A percentile compares a stretch with the other conserved stretches of the same genome.
Conservation (phyloP, 1,140 invertebrate genomes). For the Aphelenchoides avenae region DNA sequence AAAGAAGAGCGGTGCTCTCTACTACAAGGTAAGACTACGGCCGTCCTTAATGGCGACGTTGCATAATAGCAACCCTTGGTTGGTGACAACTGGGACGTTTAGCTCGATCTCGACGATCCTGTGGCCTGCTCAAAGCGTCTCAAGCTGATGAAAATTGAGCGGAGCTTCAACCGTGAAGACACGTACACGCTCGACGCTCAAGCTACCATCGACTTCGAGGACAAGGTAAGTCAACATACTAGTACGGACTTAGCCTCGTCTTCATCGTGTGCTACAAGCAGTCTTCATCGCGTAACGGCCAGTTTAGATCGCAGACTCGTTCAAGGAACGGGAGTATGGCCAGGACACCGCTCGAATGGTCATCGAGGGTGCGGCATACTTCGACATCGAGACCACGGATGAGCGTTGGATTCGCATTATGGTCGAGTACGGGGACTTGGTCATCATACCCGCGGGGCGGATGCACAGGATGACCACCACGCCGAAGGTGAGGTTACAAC, state of each 20-base stretch:
- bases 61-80: no score
- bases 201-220: slow-evolving; percentile 55
- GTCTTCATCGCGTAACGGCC: neutral
- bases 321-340: slow-evolving; percentile 44
- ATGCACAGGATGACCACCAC: slow-evolving; percentile 56
- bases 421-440: slow-evolving; percentile 51
- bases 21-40: slow-evolving; percentile 35
- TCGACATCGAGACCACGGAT: slow-evolving; percentile 54
- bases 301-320: slow-evolving; percentile 51
- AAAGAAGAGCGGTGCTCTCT: slow-evolving; percentile 38
- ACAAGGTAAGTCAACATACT: slow-evolving; percentile 37
- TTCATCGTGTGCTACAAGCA: neutral
- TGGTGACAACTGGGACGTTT: no score
- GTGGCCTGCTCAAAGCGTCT: slow-evolving; percentile 50
- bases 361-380: slow-evolving; percentile 55
- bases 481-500: slow-evolving; percentile 43
- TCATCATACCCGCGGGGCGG: slow-evolving; percentile 53
- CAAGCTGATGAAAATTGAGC: slow-evolving; percentile 50
- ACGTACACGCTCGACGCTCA: slow-evolving; percentile 56
- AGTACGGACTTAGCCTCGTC: slow-evolving; percentile 1
- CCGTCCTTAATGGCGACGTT: no score
- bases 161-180: slow-evolving; percentile 55
- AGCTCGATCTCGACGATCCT: slow-evolving; percentile 53
- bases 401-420: slow-evolving; percentile 49
- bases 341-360: slow-evolving; percentile 46